Evolutionary conservation across 2,797 vertebrate species (phyloP), one percentile per base, ranked within the genome.

Genomic region (Anabas testudineus): DNA sequence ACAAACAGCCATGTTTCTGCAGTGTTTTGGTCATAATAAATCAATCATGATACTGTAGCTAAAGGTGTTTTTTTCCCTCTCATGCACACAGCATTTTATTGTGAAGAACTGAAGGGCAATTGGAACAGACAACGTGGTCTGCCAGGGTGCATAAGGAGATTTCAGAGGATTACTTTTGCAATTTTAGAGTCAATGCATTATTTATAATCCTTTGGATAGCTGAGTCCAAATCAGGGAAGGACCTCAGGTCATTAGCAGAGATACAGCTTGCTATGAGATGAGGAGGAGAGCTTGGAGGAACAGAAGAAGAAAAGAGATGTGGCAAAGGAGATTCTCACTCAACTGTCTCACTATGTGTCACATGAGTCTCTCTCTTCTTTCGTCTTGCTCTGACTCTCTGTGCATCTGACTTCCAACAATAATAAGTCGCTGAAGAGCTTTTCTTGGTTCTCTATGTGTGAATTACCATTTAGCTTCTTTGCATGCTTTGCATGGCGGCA

Each of bases 141-240:
- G 87, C 88, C 87, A 79, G 89, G 88, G 88, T 92, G 89, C 91
- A 93, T 92, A 90, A 93, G 91, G 91, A 94, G 93, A 94, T 94
- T 93, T 94, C 90, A 93, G 89, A 92, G 94, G 94, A 94, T 94
- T 95, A 93, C 91, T 93, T 92, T 93, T 88, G 91, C 92, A 94
- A 94, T 95, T 94, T 95, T 93, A 93, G 93, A 93, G 88, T 91
- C 93, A 91, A 90, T 94, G 92, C 92, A 94, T 94, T 93, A 94
- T 92, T 94, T 90, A 93, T 93, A 95, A 94, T 94, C 93, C 93
- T 80, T 84, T 87, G 90, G 88, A 90, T 92, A 84, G 89, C 88
- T 87, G 84, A 84, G 90, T 92, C 92, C 93, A 94, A 94, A 94
- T 91, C 90, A 90, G 91, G 86, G 88, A 91, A 91, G 87, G 85